Conservation (phyloP, 2,113 vertebrate species). For the Gnathochromis pfefferi region DNA sequence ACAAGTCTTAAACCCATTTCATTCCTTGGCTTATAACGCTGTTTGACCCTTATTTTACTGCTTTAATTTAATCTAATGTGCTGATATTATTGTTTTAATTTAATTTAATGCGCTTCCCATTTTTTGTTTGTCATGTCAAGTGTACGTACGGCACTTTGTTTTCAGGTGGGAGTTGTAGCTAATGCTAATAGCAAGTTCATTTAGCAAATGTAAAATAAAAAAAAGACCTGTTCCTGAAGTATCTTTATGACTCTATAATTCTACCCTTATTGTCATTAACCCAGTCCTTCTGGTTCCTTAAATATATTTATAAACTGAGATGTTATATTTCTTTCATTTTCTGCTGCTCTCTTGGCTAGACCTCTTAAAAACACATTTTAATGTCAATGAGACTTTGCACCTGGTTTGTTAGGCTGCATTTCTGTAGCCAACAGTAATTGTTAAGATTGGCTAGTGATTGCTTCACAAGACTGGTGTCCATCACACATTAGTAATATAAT, state of each 20-base stretch:
- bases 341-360: not conserved
- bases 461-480: not conserved
- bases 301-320: not conserved
- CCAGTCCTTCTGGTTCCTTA: not conserved
- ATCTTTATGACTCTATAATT: not conserved
- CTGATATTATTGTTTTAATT: not conserved
- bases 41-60: not conserved
- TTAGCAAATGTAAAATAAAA: accelerated
- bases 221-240: not conserved
- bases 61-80: not conserved
- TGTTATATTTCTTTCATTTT: not conserved
- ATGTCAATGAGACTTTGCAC: not conserved
- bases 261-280: not conserved
- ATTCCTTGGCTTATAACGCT: not conserved
- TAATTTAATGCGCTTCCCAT: not conserved
- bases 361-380: not conserved
- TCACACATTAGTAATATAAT: not conserved
- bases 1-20: not conserved
- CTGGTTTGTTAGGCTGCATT: not conserved
- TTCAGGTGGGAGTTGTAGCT: not conserved
- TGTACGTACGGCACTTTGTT: accelerated
- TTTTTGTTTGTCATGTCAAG: not conserved
- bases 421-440: not conserved
- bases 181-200: not conserved
- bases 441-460: accelerated